phyloP scores from a whole-genome alignment of 2,888 invertebrate species.

The Carabus problematicus region DNA sequence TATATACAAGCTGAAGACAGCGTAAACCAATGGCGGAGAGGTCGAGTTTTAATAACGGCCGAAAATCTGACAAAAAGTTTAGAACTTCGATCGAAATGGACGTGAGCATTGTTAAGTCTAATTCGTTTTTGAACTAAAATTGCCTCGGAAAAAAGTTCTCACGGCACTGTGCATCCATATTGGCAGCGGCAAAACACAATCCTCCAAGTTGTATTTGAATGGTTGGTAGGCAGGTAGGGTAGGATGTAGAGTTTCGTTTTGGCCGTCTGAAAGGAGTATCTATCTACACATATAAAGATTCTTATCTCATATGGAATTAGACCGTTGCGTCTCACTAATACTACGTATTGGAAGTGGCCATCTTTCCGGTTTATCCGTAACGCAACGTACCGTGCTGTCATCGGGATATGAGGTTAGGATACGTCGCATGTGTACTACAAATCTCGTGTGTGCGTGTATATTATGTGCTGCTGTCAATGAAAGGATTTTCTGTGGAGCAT shows the following conservation, averaged over 20 bases:
- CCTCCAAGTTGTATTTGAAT: conserved; percentile 1
- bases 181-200: neutral
- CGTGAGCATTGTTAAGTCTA: conserved; percentile 29
- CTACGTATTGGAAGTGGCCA: conserved; percentile 27
- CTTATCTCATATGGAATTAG: conserved; percentile 54
- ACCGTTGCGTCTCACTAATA: conserved; percentile 27
- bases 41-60: conserved; percentile 25
- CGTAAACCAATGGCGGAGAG: conserved; percentile 15
- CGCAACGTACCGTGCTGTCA: conserved; percentile 1
- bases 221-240: neutral
- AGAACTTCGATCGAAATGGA: conserved; percentile 17
- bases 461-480: no score
- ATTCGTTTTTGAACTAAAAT: conserved; percentile 34
- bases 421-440: no score
- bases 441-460: no score
- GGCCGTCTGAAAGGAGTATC: conserved; percentile 24
- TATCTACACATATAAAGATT: conserved; percentile 46
- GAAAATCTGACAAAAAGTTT: conserved; percentile 25
- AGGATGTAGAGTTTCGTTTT: conserved; percentile 30
- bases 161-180: neutral
- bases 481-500: no score
- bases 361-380: conserved; percentile 19
- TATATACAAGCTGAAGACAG: conserved; percentile 14
- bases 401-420: no score
- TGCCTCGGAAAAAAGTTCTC: conserved; percentile 12